phyloP scores from a whole-genome alignment of 2,113 vertebrate genomes.

The Odobenus rosmarus region DNA sequence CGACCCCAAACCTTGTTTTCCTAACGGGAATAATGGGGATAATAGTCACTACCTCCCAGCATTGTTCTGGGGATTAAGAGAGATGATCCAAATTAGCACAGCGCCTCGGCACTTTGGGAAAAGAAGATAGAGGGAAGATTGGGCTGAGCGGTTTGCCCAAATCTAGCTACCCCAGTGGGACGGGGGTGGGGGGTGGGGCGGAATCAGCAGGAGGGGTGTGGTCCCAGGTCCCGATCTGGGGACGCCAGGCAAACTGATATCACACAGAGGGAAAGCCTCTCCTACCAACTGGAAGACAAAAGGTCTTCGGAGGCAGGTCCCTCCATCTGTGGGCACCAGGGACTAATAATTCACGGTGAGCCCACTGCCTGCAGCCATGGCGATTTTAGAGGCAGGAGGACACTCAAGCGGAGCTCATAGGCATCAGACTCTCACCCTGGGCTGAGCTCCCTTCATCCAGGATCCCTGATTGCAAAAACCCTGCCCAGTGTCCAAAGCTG shows the following conservation, averaged over 20 bases:
- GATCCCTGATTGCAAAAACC: not conserved
- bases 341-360: not conserved
- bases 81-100: not conserved
- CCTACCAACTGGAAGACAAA: not conserved
- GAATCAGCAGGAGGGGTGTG: not conserved
- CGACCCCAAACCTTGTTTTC: not conserved
- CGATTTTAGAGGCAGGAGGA: not conserved
- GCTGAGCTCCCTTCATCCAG: not conserved
- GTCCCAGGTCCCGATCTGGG: not conserved
- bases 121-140: not conserved
- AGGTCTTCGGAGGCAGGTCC: not conserved
- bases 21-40: not conserved
- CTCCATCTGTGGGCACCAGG: not conserved
- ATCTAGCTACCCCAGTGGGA: not conserved
- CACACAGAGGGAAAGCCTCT: not conserved
- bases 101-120: not conserved
- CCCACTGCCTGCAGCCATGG: not conserved
- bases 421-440: not conserved
- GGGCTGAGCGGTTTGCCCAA: not conserved
- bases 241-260: not conserved
- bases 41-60: not conserved
- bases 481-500: not conserved
- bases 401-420: not conserved
- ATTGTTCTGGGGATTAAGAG: not conserved
- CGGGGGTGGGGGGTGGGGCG: rapidly evolving